Base-by-base conservation (phyloP, 2,113 vertebrate species). In the Zosterops lateralis region DNA sequence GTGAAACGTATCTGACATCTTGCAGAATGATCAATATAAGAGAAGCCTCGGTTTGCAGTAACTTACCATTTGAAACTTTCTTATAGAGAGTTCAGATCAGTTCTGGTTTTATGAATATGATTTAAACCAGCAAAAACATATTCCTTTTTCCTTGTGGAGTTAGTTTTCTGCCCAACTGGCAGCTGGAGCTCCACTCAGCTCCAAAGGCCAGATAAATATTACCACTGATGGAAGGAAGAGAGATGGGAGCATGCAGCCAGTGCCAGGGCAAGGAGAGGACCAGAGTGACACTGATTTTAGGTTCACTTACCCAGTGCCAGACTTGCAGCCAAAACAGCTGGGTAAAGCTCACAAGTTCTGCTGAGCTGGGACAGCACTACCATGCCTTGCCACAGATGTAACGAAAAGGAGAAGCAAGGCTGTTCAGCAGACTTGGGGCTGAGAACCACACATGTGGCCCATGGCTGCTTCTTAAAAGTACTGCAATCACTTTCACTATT, bases 251-350 rank as follows among this genome's bases (percentile, higher is more conserved):
- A 14, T 0, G 3, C n/a, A 86, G 84, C 22, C 34, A 32, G 28
- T 28, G 48, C 20, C 13, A 81, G 47, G 64, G 42, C 54, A 81
- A 86, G 64, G 42, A 48, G 20, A 74, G 62, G 29, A 80, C 13
- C 64, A 51, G 26, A 36, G 22, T 29, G 56, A 54, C 1, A 1
- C 12, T 0, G 0, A 13, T 38, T 80, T 65, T 4, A 58, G 34
- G 42, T 53, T 87, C 76, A 22, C 31, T 66, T 42, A 54, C n/a
- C 19, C 40, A 47, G 21, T 12, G 53, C 32, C 20, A 45, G 53
- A 62, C n/a, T 9, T 67, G 25, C 53, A 77, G 70, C 56, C 25
- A 18, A 14, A 74, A 32, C 53, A 53, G 47, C 20, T 71, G 58
- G 22, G 51, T 42, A 38, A 74, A 88, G 40, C 29, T 78, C 29